Evolutionary conservation across 2,797 vertebrate genomes (phyloP), one percentile per base, ranked within the genome.

Genomic region (Enteromius radiatus): DNA sequence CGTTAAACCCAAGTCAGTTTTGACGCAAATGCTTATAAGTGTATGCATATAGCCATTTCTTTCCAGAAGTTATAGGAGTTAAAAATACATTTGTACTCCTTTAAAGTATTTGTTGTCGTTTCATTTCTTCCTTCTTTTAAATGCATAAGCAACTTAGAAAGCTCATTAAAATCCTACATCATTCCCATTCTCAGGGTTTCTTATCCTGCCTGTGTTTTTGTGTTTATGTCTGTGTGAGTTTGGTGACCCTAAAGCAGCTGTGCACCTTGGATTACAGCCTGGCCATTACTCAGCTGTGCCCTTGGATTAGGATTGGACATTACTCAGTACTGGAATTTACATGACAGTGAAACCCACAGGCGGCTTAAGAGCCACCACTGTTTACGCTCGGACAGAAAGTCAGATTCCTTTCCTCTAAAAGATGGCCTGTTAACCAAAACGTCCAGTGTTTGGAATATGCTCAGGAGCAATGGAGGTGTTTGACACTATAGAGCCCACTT

Each of bases 391-490:
- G 92, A 93, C 86, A 88, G 92, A 89, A 93, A 91, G 92, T 91
- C 83, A 89, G 91, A 94, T 92, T 93, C 92, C 91, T 91, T 92
- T 89, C 90, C 88, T 84, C 88, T 94, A 91, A 93, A 94, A 95
- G 94, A 94, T 94, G 94, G 93, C 91, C 91, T 92, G 91, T 93
- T 91, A 88, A 92, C 91, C 94, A 92, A 93, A 93, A 93, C 94
- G 86, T 93, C 93, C 91, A 90, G 92, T 92, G 92, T 93, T 93
- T 93, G 92, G 92, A 95, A 92, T 92, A 91, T 89, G 91, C 91
- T 93, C 91, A 89, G 90, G 91, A 91, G 92, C 92, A 92, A 91
- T 89, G 88, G 84, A 90, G 90, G 91, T 89, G 91, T 91, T 93
- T 94, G 93, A 95, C 92, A 93, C 92, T 93, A 93, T 91, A 92